phyloP scores from a whole-genome alignment of 2,888 invertebrate species.

The Villa cingulata region DNA sequence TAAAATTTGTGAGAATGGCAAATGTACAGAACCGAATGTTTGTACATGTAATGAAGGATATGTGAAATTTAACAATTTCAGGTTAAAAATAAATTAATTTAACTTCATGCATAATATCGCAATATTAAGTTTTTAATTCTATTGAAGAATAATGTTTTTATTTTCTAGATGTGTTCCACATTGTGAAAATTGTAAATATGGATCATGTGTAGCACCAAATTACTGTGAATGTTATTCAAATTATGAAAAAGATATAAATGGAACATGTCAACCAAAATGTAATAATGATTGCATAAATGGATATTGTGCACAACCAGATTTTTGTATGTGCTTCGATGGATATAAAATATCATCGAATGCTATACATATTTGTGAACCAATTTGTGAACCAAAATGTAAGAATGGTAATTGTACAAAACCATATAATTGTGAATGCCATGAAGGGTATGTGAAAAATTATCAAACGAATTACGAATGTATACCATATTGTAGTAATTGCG shows the following conservation, averaged over 20 bases:
- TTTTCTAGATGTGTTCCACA: constrained; percentile 21
- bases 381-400: constrained; percentile 10
- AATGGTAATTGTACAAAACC: constrained; percentile 19
- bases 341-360: constrained; percentile 8
- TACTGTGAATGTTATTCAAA: constrained; percentile 23
- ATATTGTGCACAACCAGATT: constrained; percentile 24
- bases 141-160: background rate
- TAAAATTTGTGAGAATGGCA: constrained; percentile 20
- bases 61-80: background rate
- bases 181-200: constrained; percentile 25
- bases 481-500: constrained; percentile 19
- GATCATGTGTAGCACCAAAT: constrained; percentile 23
- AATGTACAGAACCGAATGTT: constrained; percentile 27
- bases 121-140: no score
- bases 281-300: constrained; percentile 25
- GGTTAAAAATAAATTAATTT: no score
- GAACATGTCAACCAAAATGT: constrained; percentile 28
- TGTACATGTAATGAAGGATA: constrained; percentile 32
- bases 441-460: constrained; percentile 9
- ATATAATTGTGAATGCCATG: constrained; percentile 17
- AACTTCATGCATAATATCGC: no score
- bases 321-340: constrained; percentile 16
- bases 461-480: constrained; percentile 7
- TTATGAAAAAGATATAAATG: constrained; percentile 22
- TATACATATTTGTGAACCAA: background rate